Base-by-base conservation (phyloP, 23 tunicate species). In the Pegea sp. region DNA sequence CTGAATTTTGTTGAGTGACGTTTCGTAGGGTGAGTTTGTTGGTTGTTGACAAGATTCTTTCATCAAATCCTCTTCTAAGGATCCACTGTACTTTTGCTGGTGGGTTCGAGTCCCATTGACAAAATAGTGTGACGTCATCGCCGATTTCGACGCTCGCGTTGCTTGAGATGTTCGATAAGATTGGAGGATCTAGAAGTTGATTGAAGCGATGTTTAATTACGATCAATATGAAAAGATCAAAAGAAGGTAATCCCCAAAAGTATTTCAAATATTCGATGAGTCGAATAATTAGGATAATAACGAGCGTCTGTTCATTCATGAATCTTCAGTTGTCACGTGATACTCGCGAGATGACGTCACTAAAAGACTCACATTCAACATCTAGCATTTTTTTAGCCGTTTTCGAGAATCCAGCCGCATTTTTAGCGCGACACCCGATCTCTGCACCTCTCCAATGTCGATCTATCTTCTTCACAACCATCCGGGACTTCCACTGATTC, bases 21-120 rank as follows among this genome's bases (percentile, higher is more conserved):
- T 65, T 42, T 2, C 23, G 5, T 30, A 74, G 29, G 6, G 2
- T 5, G 42, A 74, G 31, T 18, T 52, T 29, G 3, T 52, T 21
- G 1, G 49, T 33, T 3, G 29, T 33, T 8, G 69, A 58, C 28
- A 65, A 19, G 4, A 74, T 29, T n/a, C 2, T 57, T 13, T 60
- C 69, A 27, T 58, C 72, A n/a, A n/a, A n/a, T 22, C 65, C 74
- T 25, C 48, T 59, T 28, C 70, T 29, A 19, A 16, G 59, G 4
- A 52, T 8, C 95, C 84, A 73, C 5, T 32, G 8, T 11, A 84
- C 42, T 21, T 28, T 11, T 21, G 95, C 59, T 52, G 4, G 24
- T n/a, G 95, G 95, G 71, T 74, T 84, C 62, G 84, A 68, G 20
- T 84, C 84, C 95, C 95, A 84, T 49, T 63, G 61, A 53, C 95